Evolutionary conservation across 53 echinoderm and acorn worm species (phyloP).

Genomic region (Echinometra lucunter): DNA sequence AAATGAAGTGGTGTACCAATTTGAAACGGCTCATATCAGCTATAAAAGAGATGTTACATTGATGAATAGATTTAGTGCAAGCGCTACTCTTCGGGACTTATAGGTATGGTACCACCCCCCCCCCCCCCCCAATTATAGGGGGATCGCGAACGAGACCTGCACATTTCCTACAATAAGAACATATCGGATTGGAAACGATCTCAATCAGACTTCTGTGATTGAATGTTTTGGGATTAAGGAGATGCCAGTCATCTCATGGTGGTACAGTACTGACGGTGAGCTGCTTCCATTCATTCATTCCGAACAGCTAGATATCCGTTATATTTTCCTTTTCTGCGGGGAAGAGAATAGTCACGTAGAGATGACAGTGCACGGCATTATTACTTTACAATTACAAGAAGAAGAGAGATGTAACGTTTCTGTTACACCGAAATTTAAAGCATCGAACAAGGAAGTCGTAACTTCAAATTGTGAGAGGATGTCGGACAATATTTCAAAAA

Average conservation of each 20-base stretch:
- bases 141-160: background rate
- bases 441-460: too few species aligned
- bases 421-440: background rate
- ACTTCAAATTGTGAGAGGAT: background rate
- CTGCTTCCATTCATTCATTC: background rate
- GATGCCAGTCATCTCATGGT: background rate
- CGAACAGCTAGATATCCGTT: background rate
- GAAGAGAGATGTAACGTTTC: background rate
- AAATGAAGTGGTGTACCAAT: background rate
- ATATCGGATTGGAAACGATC: background rate
- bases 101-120: too few species aligned
- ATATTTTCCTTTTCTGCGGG: background rate
- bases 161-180: background rate
- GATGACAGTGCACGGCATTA: background rate
- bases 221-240: background rate
- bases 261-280: background rate
- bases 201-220: background rate
- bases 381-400: background rate
- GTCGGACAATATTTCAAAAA: too few species aligned
- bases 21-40: background rate
- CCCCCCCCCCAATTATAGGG: too few species aligned
- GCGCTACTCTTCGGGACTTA: background rate
- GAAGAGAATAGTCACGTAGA: background rate
- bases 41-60: background rate
- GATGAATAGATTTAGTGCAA: background rate